Evolutionary conservation across 2,113 vertebrate species (phyloP), one percentile per base, ranked within the genome.

Genomic region (Otus sunia): DNA sequence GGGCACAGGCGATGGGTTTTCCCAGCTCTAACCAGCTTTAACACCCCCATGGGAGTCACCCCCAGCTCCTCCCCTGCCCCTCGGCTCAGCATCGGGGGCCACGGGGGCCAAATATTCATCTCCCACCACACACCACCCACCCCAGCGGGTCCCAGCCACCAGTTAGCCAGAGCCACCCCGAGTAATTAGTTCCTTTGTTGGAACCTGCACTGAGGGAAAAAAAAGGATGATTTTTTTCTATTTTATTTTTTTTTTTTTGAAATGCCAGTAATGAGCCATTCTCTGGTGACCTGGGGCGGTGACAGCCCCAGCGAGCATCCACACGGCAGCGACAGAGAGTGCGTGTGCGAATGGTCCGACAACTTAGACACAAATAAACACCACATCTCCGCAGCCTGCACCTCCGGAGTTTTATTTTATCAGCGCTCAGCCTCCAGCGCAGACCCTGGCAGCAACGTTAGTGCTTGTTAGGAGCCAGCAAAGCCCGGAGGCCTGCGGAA

Each of bases 91-190:
- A 34, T 41, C 45, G 2, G n/a, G 17, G 30, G 34, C 55, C 67
- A 43, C 1, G 1, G 30, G 11, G 17, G 20, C 6, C 30, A 62
- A 52, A 74, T 11, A 15, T 22, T 15, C 49, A 4, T 12, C 55
- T 58, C 77, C 66, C 4, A 5, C 34, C 45, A n/a, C 15, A 1
- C 1, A 0, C 22, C 1, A 0, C 30, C 16, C 14, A 1, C 15
- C 37, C 39, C 47, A n/a, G 30, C 1, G 2, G 43, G 32, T 23
- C 18, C 41, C 32, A 39, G 41, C 29, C 7, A 1, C 6, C 2
- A 18, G 4, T 15, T 21, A 34, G 27, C 45, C 62, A 52, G 68
- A 76, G 34, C 63, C 59, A 15, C 52, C 49, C 36, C 5, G 0
- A 50, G 12, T 29, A 67, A 77, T 36, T 12, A 47, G 6, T 21